Conservation (phyloP, 2,888 invertebrate species). For the Helleia helle region DNA sequence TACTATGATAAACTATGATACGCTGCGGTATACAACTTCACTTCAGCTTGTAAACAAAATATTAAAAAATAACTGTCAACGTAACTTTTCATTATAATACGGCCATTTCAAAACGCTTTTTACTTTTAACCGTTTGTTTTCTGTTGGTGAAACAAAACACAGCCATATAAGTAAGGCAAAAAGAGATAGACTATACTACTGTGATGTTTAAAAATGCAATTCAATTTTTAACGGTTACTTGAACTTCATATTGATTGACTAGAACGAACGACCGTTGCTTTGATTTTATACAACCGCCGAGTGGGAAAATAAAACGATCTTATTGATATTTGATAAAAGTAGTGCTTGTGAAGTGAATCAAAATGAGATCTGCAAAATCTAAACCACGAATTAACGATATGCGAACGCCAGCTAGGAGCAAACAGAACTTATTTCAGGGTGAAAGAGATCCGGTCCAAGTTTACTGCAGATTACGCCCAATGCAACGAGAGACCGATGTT, state of each 20-base stretch:
- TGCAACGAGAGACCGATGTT: constrained; percentile 78
- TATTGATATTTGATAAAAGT: constrained; percentile 12
- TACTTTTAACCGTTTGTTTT: constrained; percentile 13
- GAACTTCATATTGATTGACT: constrained; percentile 31
- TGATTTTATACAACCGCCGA: constrained; percentile 34
- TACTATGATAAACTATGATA: too few species aligned
- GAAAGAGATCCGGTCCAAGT: constrained; percentile 88
- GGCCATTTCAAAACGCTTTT: background rate
- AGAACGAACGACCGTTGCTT: constrained; percentile 57
- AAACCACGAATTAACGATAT: constrained; percentile 59
- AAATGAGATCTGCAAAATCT: constrained; percentile 64
- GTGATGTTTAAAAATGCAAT: constrained; percentile 1
- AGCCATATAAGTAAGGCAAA: constrained; percentile 12
- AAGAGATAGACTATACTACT: constrained; percentile 21
- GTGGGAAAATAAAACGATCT: constrained; percentile 19
- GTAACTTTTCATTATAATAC: constrained; percentile 13
- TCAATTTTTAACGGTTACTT: background rate
- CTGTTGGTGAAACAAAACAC: constrained; percentile 11
- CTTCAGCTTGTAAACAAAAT: too few species aligned
- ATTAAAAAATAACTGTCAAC: background rate
- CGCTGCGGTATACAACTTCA: too few species aligned
- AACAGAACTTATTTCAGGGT: constrained; percentile 46
- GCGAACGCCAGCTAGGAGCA: constrained; percentile 59
- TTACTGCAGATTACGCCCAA: constrained; percentile 88
- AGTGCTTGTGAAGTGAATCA: constrained; percentile 29